Conservation (phyloP, 2,797 vertebrate genomes). For the Anableps anableps region DNA sequence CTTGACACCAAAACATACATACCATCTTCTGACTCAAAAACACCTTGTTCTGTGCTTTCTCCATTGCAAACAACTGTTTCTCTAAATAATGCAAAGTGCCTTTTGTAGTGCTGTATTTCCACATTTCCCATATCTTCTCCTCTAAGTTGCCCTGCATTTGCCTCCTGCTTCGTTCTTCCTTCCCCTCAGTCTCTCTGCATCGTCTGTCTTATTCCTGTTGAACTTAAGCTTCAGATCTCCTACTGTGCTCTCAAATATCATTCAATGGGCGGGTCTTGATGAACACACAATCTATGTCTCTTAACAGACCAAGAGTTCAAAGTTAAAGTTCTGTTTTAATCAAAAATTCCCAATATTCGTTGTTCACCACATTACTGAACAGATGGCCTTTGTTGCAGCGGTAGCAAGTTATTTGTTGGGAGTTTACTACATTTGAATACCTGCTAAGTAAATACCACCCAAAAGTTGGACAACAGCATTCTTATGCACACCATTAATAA, state of each 20-base stretch:
- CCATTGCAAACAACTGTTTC: slow-evolving; percentile 34
- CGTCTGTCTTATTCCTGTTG: slow-evolving; percentile 21
- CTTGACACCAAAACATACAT: slow-evolving; percentile 24
- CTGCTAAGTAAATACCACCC: background rate
- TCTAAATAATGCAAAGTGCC: slow-evolving; percentile 40
- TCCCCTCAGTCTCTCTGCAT: slow-evolving; percentile 8
- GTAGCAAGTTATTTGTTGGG: background rate
- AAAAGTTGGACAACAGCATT: background rate
- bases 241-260: slow-evolving; percentile 14
- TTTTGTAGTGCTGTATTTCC: slow-evolving; percentile 37
- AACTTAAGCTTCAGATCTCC: slow-evolving; percentile 21
- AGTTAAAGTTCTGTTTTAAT: slow-evolving; percentile 5
- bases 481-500: background rate
- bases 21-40: slow-evolving; percentile 55
- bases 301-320: slow-evolving; percentile 21
- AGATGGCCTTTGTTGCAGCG: background rate
- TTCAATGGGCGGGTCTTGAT: slow-evolving; percentile 39
- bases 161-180: background rate
- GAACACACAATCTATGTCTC: slow-evolving; percentile 30
- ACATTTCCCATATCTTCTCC: slow-evolving; percentile 61
- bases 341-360: slow-evolving; percentile 1
- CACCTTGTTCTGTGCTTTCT: slow-evolving; percentile 31
- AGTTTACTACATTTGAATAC: background rate
- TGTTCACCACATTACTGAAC: background rate
- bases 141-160: background rate